Conservation (phyloP, 2,113 vertebrate genomes). For the Centropus bengalensis region DNA sequence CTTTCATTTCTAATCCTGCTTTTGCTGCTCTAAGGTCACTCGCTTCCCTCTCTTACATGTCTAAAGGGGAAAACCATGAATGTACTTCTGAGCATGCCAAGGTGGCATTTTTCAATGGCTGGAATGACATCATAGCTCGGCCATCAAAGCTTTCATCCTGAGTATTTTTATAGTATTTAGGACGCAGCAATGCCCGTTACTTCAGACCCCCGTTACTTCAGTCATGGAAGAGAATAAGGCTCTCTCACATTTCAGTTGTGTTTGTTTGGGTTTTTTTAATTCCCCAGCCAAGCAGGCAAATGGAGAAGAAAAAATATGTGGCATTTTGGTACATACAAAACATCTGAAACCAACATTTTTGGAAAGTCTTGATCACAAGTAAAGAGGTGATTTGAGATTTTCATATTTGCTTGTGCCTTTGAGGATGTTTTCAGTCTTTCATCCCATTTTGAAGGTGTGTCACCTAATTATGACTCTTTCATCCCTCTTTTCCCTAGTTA, state of each 20-base stretch:
- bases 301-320: neutral
- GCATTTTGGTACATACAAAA: neutral
- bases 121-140: neutral
- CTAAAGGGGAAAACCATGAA: neutral
- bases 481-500: constrained; percentile 66
- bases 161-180: neutral
- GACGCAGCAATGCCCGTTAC: neutral
- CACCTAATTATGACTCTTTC: constrained; percentile 77
- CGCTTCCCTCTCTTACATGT: neutral
- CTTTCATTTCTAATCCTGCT: neutral
- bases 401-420: constrained; percentile 9
- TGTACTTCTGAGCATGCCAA: neutral
- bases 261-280: neutral
- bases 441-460: constrained; percentile 66
- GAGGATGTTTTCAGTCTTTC: constrained; percentile 71
- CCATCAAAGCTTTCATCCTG: neutral
- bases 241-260: neutral
- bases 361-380: neutral
- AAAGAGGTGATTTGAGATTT: constrained; percentile 68
- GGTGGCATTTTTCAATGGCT: neutral
- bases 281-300: neutral
- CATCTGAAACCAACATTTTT: constrained; percentile 33
- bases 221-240: neutral
- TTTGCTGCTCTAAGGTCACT: neutral
- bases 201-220: neutral